Base-by-base conservation (phyloP, 2,888 invertebrate genomes). In the Metacarcinus magister region DNA sequence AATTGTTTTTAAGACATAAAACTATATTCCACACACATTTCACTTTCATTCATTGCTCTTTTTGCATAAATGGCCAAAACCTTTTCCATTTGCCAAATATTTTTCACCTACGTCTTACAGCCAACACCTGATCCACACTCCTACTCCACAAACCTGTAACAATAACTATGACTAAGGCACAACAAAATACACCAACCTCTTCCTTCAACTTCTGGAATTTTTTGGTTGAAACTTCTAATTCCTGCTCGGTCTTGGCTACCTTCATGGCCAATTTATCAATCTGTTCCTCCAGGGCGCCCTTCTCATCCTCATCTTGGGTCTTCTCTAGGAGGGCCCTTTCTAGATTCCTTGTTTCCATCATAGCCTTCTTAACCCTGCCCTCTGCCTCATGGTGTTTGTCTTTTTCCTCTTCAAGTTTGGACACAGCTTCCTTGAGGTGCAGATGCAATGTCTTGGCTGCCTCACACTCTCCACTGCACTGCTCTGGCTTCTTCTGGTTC, bases 281-380 rank as follows among this genome's bases (percentile, higher is more conserved):
- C 32, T 96, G 91, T n/a, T 96, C 48, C 28, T 96, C 96, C 67
- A 96, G 60, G 5, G 87, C 92, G 43, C 46, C 46, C 54, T 92
- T 94, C 94, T 95, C 96, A 23, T 96, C 92, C 46, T 94, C 95
- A 32, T 90, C 67, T n/a, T 48, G 87, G n/a, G 54, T 23, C 7
- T 87, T 94, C 46, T 95, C 93, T 10, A 89, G 54, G 48, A 94
- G 82, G 2, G 48, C 46, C 67, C 87, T 92, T 94, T 95, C 96
- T 89, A 96, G 82, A 10, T 39, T 48, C 2, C 32, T 46, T 23
- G 82, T 89, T 28, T 94, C 92, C 54, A 23, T 54, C 8, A 54
- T n/a, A 19, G 75, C 90, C 60, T 92, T 93, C 48, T 94, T 67
- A 16, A 91, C 32, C 5, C 67, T 92, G 39, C 19, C 43, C 16